These are phyloP conservation scores for Listrodromus nycthemerus DNA, from an alignment of 2,888 invertebrate species.

Conservation along the genomic window DNA sequence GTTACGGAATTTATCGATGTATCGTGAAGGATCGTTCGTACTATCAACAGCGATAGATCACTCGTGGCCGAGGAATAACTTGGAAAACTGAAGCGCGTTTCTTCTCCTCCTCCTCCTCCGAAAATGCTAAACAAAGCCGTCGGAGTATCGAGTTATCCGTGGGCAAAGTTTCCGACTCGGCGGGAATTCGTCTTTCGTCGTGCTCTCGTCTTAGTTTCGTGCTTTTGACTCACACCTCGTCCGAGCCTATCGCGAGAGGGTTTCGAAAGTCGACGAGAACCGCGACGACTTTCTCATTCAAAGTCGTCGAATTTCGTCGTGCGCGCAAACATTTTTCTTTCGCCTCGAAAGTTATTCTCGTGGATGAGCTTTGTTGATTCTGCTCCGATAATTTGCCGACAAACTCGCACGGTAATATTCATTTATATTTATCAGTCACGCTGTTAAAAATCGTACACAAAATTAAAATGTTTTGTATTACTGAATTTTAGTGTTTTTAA, in stretches of 20 bases:
- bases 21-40: conserved; percentile 40
- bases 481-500: too few relatives aligned
- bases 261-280: conserved; percentile 26
- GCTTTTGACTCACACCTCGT: background rate
- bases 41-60: conserved; percentile 64
- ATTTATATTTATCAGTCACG: too few relatives aligned
- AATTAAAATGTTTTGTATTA: too few relatives aligned
- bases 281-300: conserved; percentile 17
- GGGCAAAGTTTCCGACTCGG: conserved; percentile 49
- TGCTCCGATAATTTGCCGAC: background rate
- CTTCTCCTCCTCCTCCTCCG: conserved; percentile 43
- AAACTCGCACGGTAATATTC: background rate
- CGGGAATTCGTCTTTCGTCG: conserved; percentile 28
- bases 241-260: conserved; percentile 31
- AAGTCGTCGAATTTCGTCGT: background rate
- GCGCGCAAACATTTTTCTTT: background rate
- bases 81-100: conserved; percentile 45
- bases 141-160: conserved; percentile 46
- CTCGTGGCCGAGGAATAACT: conserved; percentile 59
- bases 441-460: too few relatives aligned
- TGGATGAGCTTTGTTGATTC: background rate
- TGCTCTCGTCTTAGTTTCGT: background rate
- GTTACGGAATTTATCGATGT: conserved; percentile 61
- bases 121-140: conserved; percentile 57
- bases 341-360: background rate